Evolutionary conservation across 1,140 invertebrate genomes (phyloP).

Genomic region (Drosophila setifemur): DNA sequence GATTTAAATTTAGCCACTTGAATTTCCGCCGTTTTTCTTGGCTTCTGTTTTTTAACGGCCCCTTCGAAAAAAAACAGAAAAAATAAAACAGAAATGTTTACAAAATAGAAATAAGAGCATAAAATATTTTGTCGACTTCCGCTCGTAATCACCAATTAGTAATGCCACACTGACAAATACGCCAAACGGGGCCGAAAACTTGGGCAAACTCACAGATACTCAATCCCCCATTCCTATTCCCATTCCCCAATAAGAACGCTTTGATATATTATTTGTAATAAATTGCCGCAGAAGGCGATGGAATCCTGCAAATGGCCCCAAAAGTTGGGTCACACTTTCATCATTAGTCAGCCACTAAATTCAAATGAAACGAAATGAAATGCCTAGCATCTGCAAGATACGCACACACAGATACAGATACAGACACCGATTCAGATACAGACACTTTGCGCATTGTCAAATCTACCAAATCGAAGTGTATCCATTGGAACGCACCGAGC

Average conservation of each 20-base stretch:
- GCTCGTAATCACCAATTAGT: conserved; percentile 82
- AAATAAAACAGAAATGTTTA: conserved; percentile 36
- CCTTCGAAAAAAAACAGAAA: neutral
- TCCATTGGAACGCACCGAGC: conserved; percentile 53
- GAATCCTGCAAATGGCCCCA: conserved; percentile 62
- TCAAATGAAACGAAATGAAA: conserved; percentile 54
- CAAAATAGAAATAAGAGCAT: conserved; percentile 77
- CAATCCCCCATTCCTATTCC: neutral
- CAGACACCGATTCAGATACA: neutral
- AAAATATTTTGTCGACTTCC: conserved; percentile 81
- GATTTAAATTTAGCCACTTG: conserved; percentile 75
- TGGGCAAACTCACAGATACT: conserved; percentile 10
- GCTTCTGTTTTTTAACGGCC: conserved; percentile 25
- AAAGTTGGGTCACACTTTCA: conserved; percentile 69
- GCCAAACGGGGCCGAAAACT: conserved; percentile 44
- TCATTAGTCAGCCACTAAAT: conserved; percentile 71
- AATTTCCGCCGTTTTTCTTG: conserved; percentile 55
- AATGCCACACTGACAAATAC: conserved; percentile 81
- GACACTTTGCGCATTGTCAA: conserved; percentile 56
- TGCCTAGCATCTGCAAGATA: conserved; percentile 13
- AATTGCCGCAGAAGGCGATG: conserved; percentile 52
- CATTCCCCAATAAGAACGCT: conserved; percentile 2
- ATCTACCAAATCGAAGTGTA: conserved; percentile 74
- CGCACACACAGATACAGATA: conserved; percentile 9
- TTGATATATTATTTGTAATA: conserved; percentile 81